Percentiles rank a stretch among this genome's conserved stretches.
Conservation (phyloP, 2,888 invertebrate species). For the Colostygia pectinataria region DNA sequence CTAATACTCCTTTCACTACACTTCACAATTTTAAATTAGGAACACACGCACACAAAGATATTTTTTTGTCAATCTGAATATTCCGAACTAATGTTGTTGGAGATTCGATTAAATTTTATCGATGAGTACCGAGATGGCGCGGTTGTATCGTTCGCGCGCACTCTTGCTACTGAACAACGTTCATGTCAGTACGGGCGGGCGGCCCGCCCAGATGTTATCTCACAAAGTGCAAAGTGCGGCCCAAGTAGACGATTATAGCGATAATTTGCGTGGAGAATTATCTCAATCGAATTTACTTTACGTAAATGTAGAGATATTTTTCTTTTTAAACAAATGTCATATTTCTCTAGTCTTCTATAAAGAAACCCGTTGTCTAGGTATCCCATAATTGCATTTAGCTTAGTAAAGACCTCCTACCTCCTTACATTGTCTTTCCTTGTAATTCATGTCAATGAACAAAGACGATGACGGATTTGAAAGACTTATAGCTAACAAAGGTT, state of each 20-base stretch:
- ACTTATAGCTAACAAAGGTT: too few relatives aligned
- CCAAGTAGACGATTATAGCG: constrained; percentile 35
- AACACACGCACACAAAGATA: constrained; percentile 28
- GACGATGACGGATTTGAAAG: too few relatives aligned
- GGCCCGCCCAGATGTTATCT: constrained; percentile 75
- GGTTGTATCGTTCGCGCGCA: constrained; percentile 58
- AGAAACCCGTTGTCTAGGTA: too few relatives aligned
- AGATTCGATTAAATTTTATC: constrained; percentile 21
- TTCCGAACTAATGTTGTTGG: constrained; percentile 30
- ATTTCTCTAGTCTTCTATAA: too few relatives aligned
- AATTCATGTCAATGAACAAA: too few relatives aligned
- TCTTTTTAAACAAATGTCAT: too few relatives aligned
- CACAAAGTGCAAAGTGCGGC: constrained; percentile 34
- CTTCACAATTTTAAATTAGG: constrained; percentile 35
- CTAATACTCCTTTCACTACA: constrained; percentile 23
- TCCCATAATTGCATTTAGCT: too few relatives aligned
- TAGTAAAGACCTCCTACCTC: too few relatives aligned
- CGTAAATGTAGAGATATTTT: too few relatives aligned
- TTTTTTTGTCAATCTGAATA: constrained; percentile 31
- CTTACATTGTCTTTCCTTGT: too few relatives aligned
- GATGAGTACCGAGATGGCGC: constrained; percentile 37
- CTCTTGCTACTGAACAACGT: constrained; percentile 59
- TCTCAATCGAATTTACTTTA: too few relatives aligned
- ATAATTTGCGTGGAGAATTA: too few relatives aligned
- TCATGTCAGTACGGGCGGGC: constrained; percentile 46